Evolutionary conservation across 2,888 invertebrate species (phyloP).

Genomic region (Diaprepes abbreviatus): DNA sequence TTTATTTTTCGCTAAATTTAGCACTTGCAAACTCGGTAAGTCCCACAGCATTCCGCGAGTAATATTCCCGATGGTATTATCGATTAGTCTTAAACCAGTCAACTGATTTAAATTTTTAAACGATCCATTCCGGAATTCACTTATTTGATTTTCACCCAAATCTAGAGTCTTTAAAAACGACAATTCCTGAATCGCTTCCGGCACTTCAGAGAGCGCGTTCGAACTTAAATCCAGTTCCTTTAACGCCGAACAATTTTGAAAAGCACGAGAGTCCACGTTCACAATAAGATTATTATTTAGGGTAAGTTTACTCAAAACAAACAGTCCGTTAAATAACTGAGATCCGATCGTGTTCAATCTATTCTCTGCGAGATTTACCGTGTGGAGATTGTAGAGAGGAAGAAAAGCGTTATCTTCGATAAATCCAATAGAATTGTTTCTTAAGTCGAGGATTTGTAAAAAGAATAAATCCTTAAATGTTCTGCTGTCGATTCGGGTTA

Average conservation of each 20-base stretch:
- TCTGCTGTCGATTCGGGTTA: constrained; percentile 85
- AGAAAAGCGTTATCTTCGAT: constrained; percentile 90
- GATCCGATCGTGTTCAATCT: constrained; percentile 85
- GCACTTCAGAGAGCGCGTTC: constrained; percentile 85
- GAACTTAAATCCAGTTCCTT: constrained; percentile 92
- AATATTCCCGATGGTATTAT: constrained; percentile 89
- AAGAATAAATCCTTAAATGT: constrained; percentile 91
- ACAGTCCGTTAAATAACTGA: constrained; percentile 86
- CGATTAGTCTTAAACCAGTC: constrained; percentile 88
- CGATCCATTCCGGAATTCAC: constrained; percentile 85
- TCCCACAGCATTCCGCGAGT: constrained; percentile 90
- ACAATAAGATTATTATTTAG: constrained; percentile 88
- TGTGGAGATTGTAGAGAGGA: constrained; percentile 90
- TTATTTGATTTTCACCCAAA: constrained; percentile 92
- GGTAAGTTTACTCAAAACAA: constrained; percentile 86
- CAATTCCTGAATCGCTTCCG: constrained; percentile 85
- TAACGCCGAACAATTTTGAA: constrained; percentile 88
- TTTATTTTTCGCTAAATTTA: constrained; percentile 92
- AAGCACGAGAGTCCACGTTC: constrained; percentile 83
- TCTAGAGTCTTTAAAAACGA: constrained; percentile 89
- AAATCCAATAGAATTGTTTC: constrained; percentile 90
- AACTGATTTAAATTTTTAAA: constrained; percentile 89
- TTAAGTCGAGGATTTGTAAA: constrained; percentile 86
- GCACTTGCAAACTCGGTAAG: constrained; percentile 84
- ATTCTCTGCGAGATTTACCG: constrained; percentile 90